These are phyloP conservation scores for Colletes gigas DNA, from an alignment of 1,140 invertebrate species.

Conservation along the genomic window DNA sequence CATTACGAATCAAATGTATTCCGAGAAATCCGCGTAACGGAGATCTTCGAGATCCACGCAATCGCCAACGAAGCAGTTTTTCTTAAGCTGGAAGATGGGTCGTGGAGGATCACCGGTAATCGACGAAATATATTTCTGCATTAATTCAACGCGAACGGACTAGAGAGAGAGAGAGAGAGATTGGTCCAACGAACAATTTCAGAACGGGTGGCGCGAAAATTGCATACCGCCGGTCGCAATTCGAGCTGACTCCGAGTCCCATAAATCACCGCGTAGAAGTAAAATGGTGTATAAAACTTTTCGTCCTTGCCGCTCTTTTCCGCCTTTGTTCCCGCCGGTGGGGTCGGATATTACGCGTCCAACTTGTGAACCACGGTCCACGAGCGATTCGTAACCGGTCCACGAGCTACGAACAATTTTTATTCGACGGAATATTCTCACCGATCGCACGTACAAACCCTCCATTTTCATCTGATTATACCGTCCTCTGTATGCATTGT, in stretches of 20 bases:
- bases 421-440: no score
- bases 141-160: constrained; percentile 14
- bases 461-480: no score
- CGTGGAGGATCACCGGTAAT: neutral
- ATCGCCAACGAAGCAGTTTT: no score
- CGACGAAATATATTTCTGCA: constrained; percentile 17
- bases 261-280: constrained; percentile 49
- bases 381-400: neutral
- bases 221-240: constrained; percentile 33
- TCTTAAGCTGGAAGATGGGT: neutral
- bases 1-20: neutral
- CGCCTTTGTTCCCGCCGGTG: neutral
- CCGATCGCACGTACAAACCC: no score
- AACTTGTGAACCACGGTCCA: neutral
- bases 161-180: neutral
- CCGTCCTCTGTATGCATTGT: no score
- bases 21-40: neutral
- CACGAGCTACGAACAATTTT: no score
- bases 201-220: constrained; percentile 34
- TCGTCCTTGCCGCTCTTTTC: neutral
- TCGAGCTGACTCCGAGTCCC: constrained; percentile 17
- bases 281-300: neutral
- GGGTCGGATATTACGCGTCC: neutral
- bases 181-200: neutral
- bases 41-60: neutral